Evolutionary conservation across 1,140 invertebrate species (phyloP), one percentile per base, ranked within the genome.

Genomic region (Parasteatoda tepidariorum): DNA sequence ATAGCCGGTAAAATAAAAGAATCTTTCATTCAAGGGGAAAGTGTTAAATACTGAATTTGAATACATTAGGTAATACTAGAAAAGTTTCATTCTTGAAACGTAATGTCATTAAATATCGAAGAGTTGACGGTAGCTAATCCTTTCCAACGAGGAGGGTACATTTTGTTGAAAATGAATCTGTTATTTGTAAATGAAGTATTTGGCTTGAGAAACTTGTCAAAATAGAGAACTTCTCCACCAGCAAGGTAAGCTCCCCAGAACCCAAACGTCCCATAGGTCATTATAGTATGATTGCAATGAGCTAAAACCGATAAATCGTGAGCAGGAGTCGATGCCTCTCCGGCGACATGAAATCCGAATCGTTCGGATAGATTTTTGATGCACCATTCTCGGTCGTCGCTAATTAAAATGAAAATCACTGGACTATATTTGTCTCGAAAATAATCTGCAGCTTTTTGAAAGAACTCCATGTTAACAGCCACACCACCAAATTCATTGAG

Each of bases 341-440:
- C 22, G 2, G 28, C 15, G 30, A 71, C 30, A 26, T 38, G 15
- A 6, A 84, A 87, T 54, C 88, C 88, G 38, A 87, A 38, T 0
- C 9, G 87, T 28, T 86, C 87, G 38, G 75, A 61, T 11, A 88
- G 33, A 66, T 88, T 76, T 15, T 73, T 38, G 18, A 90, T 89
- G 86, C 92, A 93, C 92, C 92, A 93, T 3, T 75, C 84, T 57
- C 92, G 91, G 85, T 92, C 92, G 86, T 93, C 92, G 86, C 92
- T 93, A 54, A 92, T 90, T 3, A 92, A 89, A 28, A 92, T 86
- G 86, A 93, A 93, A 5, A 92, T 84, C 3, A 90, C 89, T 31
- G 84, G 75, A 30, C 22, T 18, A 48, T 86, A 92, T 86, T 91
- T 92, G n/a, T 83, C 84, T 57, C 89, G 86, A 83, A 91, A 93